Evolutionary conservation across 2,888 invertebrate genomes (phyloP).

Genomic region (Lathronympha strigana): DNA sequence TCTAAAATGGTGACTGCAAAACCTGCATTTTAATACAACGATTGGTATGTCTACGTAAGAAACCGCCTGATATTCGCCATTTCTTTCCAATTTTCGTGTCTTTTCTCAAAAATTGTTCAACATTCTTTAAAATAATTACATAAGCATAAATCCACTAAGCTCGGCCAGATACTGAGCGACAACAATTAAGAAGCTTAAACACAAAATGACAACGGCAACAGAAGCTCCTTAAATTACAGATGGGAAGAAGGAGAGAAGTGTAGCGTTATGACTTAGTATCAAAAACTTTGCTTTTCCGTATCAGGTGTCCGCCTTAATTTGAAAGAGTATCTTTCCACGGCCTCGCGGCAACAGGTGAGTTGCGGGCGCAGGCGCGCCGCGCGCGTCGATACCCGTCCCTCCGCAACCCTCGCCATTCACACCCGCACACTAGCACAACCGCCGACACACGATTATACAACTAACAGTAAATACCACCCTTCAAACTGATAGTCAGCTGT

Average conservation of each 20-base stretch:
- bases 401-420: conserved; percentile 72
- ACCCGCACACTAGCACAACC: conserved; percentile 64
- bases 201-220: background rate
- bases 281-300: conserved; percentile 70
- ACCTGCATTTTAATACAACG: no score
- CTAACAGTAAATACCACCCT: conserved; percentile 44
- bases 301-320: conserved; percentile 80
- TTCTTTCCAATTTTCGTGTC: no score
- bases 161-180: background rate
- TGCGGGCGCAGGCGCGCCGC: conserved; percentile 75
- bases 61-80: no score
- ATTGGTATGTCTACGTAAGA: no score
- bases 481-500: conserved; percentile 41
- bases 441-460: conserved; percentile 46
- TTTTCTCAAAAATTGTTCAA: no score
- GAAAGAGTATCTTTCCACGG: conserved; percentile 81
- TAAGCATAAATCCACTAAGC: no score
- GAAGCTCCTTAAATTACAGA: conserved; percentile 18
- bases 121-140: background rate
- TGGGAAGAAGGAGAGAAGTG: conserved; percentile 3
- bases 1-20: no score
- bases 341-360: conserved; percentile 81
- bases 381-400: conserved; percentile 76
- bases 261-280: conserved; percentile 44
- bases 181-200: background rate